These are phyloP conservation scores for Molossus molossus DNA, from an alignment of 2,797 vertebrate species.

Conservation along the genomic window DNA sequence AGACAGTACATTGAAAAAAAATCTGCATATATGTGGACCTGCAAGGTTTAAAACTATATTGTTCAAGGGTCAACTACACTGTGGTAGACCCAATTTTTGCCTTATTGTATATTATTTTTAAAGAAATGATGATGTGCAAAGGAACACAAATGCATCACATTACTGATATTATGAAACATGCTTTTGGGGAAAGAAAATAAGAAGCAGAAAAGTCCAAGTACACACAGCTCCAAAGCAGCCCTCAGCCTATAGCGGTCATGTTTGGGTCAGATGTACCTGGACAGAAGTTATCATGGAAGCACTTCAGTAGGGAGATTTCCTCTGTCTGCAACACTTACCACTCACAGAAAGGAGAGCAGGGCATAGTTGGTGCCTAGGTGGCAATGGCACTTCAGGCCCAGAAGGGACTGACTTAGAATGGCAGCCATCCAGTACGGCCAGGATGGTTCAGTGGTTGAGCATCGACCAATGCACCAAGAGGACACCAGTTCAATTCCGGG, in stretches of 20 bases:
- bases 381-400: background rate
- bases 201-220: background rate
- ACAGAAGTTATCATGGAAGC: background rate
- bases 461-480: too few species aligned
- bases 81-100: background rate
- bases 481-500: too few species aligned
- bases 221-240: accelerated
- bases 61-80: background rate
- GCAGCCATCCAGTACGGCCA: too few species aligned
- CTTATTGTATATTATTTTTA: background rate
- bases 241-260: background rate
- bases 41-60: background rate
- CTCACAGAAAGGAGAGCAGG: background rate
- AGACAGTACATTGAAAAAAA: background rate
- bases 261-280: background rate
- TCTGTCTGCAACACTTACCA: background rate
- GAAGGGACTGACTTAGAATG: background rate
- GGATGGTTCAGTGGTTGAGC: too few species aligned
- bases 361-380: accelerated
- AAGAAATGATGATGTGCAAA: background rate
- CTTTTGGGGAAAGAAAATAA: background rate
- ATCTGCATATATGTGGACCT: too few species aligned
- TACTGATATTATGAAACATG: background rate
- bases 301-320: background rate
- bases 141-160: background rate